Evolutionary conservation across 2,888 invertebrate genomes (phyloP), one percentile per base, ranked within the genome.

Genomic region (Conistra vaccinii): DNA sequence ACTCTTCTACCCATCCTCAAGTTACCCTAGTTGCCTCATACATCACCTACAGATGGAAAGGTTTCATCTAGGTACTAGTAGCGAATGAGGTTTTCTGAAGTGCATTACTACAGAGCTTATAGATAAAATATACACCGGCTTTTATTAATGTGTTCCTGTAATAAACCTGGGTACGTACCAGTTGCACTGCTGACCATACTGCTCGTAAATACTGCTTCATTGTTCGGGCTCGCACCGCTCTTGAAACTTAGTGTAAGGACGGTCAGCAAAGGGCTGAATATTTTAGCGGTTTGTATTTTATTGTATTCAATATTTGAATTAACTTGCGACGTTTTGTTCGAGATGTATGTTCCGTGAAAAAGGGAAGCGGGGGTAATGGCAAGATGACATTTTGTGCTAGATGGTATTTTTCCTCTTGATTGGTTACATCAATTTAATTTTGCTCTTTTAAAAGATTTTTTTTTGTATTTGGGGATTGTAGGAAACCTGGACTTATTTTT

Each of bases 121-220:
- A 70, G 53, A 73, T 84, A 75, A 80, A 84, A 78, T 76, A 86
- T 74, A 82, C 80, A 72, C 53, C 14, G 9, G 75, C 82, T 84
- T 88, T 86, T 87, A 89, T 89, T 89, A 89, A 85, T 74, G 83
- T 81, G 80, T 84, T 83, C 81, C 70, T 78, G 85, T 85, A 85
- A 86, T 89, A 91, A 90, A 88, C 83, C 78, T 66, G 71, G 60
- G 66, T 88, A 80, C 84, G 86, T 88, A 89, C 85, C 87, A 85
- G 86, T 83, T 85, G 63, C 48, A 72, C 69, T 90, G 89, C 89
- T 76, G 85, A 87, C 87, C 74, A 84, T 90, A 89, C 86, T 12
- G 83, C 83, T 85, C 85, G 80, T 90, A 91, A 91, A 91, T 88
- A 90, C 77, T 84, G 81, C 67, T 70, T 81, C 86, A 90, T 90